Conservation (phyloP, 2,797 vertebrate species). For the Leucoraja ocellata region DNA sequence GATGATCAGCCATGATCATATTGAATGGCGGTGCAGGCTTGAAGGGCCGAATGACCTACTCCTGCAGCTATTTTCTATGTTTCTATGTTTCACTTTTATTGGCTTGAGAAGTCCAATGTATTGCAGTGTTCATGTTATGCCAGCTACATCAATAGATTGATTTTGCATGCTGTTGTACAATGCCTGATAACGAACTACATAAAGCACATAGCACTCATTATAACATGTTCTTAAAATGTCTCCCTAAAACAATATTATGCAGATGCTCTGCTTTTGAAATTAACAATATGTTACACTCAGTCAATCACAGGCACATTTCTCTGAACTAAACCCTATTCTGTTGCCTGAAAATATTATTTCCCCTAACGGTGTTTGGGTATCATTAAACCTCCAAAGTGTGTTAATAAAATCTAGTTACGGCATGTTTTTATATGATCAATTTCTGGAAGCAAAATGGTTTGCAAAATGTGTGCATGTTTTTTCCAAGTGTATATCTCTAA, state of each 20-base stretch:
- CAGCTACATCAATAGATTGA: neutral
- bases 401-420: neutral
- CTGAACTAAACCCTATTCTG: neutral
- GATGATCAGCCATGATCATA: too few relatives aligned
- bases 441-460: neutral
- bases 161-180: neutral
- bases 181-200: neutral
- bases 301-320: neutral
- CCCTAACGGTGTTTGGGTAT: neutral
- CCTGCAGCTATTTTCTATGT: too few relatives aligned
- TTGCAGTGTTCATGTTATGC: neutral
- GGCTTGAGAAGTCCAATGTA: neutral
- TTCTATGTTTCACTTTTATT: neutral
- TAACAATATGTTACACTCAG: neutral
- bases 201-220: neutral
- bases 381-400: neutral
- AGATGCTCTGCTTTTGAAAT: slow-evolving; percentile 5
- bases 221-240: slow-evolving; percentile 13
- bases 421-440: neutral
- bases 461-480: neutral
- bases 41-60: too few relatives aligned
- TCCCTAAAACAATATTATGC: slow-evolving; percentile 11
- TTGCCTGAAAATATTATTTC: neutral
- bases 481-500: too few relatives aligned
- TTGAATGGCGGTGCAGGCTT: too few relatives aligned